phyloP scores from a whole-genome alignment of 2,113 vertebrate genomes.

The Sminthopsis crassicaudata region DNA sequence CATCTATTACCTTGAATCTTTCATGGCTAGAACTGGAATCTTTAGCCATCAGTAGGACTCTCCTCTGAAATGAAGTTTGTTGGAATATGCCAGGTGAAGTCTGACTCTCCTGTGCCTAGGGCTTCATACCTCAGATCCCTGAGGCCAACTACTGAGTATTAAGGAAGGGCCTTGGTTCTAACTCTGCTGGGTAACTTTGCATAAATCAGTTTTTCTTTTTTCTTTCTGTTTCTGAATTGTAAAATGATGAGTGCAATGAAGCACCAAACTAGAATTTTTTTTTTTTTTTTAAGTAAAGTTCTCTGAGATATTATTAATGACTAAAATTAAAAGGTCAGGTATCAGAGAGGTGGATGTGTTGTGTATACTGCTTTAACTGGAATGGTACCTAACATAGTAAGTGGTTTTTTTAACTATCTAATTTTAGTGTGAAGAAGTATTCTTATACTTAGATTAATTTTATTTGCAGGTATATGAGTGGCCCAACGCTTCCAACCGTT shows the following conservation, averaged over 20 bases:
- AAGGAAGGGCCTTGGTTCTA: neutral
- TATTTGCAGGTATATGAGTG: conserved; percentile 84
- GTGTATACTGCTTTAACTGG: neutral
- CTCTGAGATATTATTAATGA: neutral
- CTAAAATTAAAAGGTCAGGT: conserved; percentile 7
- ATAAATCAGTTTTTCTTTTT: neutral
- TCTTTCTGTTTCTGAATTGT: neutral
- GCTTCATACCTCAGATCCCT: neutral
- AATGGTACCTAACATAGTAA: neutral
- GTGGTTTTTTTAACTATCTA: neutral
- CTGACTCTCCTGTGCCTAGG: neutral
- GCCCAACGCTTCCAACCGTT: conserved; percentile 77
- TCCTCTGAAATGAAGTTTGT: too few relatives aligned
- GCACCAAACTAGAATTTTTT: neutral
- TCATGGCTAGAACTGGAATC: too few relatives aligned
- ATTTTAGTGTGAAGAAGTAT: neutral
- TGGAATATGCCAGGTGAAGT: too few relatives aligned
- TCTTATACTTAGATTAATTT: conserved; percentile 57
- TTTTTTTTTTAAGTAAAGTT: neutral
- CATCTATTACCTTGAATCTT: too few relatives aligned
- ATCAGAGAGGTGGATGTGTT: neutral
- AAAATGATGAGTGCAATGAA: neutral
- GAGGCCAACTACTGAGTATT: neutral
- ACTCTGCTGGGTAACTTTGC: conserved; percentile 2
- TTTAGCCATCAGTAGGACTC: too few relatives aligned